Conservation (phyloP, 2,113 vertebrate species). For the Sceloporus tristichus region DNA sequence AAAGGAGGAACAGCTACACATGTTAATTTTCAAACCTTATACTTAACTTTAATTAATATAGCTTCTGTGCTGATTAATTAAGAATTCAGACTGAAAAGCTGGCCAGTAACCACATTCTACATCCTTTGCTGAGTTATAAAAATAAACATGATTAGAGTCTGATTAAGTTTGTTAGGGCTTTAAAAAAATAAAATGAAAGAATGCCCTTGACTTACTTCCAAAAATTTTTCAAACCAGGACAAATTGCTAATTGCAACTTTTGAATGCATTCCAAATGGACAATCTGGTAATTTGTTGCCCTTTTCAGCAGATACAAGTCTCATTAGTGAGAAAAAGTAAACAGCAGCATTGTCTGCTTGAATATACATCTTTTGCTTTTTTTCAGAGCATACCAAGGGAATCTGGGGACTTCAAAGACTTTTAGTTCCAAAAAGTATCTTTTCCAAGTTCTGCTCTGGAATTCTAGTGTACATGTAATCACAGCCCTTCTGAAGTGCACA, state of each 20-base stretch:
- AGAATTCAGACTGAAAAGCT: background rate
- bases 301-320: conserved; percentile 66
- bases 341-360: conserved; percentile 49
- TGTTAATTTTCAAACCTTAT: background rate
- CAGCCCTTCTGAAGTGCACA: no score
- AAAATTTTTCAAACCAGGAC: conserved; percentile 38
- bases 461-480: conserved; percentile 34
- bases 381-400: conserved; percentile 43
- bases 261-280: conserved; percentile 41
- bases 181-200: conserved; percentile 1
- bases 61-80: background rate
- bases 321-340: conserved; percentile 49
- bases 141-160: conserved; percentile 16
- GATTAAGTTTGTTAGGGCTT: background rate
- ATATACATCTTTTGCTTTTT: conserved; percentile 56
- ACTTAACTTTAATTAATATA: background rate
- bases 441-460: conserved; percentile 8
- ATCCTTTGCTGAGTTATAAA: background rate
- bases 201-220: conserved; percentile 28
- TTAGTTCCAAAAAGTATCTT: no score
- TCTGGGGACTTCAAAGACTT: no score
- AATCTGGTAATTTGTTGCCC: conserved; percentile 64
- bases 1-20: background rate
- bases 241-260: conserved; percentile 63
- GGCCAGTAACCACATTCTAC: background rate